These are phyloP conservation scores for Eurois occulta DNA, from an alignment of 2,888 invertebrate species.

Conservation along the genomic window DNA sequence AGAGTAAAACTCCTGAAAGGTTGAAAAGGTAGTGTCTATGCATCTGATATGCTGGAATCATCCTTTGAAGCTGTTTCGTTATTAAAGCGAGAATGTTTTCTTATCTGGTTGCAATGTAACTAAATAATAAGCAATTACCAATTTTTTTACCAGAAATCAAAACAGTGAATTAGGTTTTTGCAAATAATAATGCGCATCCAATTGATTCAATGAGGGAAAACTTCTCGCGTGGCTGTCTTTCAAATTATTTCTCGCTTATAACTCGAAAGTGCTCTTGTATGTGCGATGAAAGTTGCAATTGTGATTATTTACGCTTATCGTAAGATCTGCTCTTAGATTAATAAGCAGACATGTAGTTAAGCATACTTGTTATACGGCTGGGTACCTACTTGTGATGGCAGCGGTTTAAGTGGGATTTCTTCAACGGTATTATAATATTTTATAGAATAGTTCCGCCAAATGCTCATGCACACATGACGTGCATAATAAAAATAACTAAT, in stretches of 20 bases:
- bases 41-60: background rate
- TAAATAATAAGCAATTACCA: background rate
- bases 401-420: conserved; percentile 1
- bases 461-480: background rate
- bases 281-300: conserved; percentile 60
- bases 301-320: conserved; percentile 61
- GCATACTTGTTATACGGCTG: conserved; percentile 20
- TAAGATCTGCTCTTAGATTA: conserved; percentile 41
- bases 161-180: background rate
- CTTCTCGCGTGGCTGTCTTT: conserved; percentile 43
- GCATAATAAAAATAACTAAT: background rate
- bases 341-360: conserved; percentile 37
- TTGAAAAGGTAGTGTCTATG: background rate
- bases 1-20: background rate
- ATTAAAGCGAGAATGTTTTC: background rate
- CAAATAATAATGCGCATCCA: conserved; percentile 42
- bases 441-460: background rate
- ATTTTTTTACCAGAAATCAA: background rate
- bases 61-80: background rate
- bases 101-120: background rate
- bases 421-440: background rate
- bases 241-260: conserved; percentile 49
- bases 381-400: background rate
- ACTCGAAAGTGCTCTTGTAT: conserved; percentile 52
- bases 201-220: conserved; percentile 54